Percentiles rank a stretch among this genome's conserved stretches.
Conservation (phyloP, 1,140 invertebrate species). For the Drosophila quadrilineata region DNA sequence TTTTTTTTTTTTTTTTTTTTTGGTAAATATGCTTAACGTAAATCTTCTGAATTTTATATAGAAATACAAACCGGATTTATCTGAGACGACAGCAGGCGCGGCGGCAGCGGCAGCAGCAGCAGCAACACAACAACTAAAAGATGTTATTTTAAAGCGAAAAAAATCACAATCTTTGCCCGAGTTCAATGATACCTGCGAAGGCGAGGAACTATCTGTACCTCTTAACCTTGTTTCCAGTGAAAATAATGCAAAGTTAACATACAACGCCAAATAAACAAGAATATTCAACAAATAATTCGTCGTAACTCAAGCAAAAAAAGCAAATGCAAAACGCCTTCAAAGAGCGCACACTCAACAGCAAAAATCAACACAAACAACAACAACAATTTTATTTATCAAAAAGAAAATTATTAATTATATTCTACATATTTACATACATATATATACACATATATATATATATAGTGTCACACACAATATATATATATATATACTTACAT, state of each 20-base stretch:
- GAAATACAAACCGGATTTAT: slow-evolving; percentile 65
- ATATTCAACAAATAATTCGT: no score
- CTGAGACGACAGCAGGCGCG: slow-evolving; percentile 34
- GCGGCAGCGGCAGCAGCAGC: slow-evolving; percentile 44
- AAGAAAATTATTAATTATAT: slow-evolving; percentile 16
- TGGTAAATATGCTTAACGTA: no score
- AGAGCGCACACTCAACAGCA: no score
- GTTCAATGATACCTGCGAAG: slow-evolving; percentile 58
- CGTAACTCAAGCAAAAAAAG: no score
- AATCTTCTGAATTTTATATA: slow-evolving; percentile 18
- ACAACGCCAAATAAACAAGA: slow-evolving; percentile 76
- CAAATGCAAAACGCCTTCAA: no score
- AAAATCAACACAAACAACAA: no score
- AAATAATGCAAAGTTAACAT: slow-evolving; percentile 77
- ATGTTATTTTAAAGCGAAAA: slow-evolving; percentile 57
- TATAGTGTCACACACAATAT: slow-evolving; percentile 21
- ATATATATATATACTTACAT: slow-evolving; percentile 23
- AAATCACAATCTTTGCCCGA: slow-evolving; percentile 56
- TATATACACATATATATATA: slow-evolving; percentile 25
- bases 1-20: no score
- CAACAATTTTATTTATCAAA: slow-evolving; percentile 62
- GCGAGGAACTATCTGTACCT: slow-evolving; percentile 64
- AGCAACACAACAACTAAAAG: slow-evolving; percentile 61
- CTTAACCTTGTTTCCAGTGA: slow-evolving; percentile 79
- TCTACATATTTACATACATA: slow-evolving; percentile 36